These are phyloP conservation scores for Diploptera punctata DNA, from an alignment of 2,888 invertebrate genomes.

Conservation along the genomic window DNA sequence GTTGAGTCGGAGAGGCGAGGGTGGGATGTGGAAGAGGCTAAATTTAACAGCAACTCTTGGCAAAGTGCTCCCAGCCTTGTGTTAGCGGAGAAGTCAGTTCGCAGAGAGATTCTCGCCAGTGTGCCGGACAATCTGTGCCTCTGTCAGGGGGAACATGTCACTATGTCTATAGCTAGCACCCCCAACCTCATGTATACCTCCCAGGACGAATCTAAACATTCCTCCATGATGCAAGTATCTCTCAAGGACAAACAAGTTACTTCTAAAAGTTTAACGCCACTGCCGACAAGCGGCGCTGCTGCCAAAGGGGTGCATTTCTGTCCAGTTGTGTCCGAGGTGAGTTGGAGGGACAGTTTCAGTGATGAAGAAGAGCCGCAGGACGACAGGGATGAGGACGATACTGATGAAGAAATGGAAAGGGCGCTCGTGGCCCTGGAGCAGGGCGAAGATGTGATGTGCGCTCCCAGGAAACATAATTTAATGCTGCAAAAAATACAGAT, in stretches of 20 bases:
- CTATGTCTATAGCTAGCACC: conserved; percentile 64
- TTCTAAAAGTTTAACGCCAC: conserved; percentile 24
- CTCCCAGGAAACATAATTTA: conserved; percentile 34
- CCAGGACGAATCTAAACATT: conserved; percentile 34
- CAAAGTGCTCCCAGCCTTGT: conserved; percentile 51
- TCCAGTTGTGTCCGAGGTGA: conserved; percentile 80
- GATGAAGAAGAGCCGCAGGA: conserved; percentile 43
- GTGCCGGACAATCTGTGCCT: conserved; percentile 43
- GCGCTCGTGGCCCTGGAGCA: conserved; percentile 33
- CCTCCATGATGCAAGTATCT: conserved; percentile 41
- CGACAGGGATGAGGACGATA: conserved; percentile 32
- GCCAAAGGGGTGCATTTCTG: conserved; percentile 75
- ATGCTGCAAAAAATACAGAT: conserved; percentile 34
- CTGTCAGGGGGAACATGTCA: conserved; percentile 43
- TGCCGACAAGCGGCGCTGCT: background rate
- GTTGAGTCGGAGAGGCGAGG: conserved; percentile 20
- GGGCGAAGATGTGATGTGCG: conserved; percentile 38
- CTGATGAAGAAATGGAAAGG: conserved; percentile 32
- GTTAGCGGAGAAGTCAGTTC: conserved; percentile 43
- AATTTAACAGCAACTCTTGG: conserved; percentile 50
- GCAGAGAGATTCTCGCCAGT: conserved; percentile 40
- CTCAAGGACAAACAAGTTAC: conserved; percentile 49
- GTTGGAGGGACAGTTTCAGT: conserved; percentile 72
- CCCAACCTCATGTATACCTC: conserved; percentile 60
- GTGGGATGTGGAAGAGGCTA: conserved; percentile 43